Conservation (phyloP, 2,113 vertebrate species). For the Coreoperca whiteheadi region DNA sequence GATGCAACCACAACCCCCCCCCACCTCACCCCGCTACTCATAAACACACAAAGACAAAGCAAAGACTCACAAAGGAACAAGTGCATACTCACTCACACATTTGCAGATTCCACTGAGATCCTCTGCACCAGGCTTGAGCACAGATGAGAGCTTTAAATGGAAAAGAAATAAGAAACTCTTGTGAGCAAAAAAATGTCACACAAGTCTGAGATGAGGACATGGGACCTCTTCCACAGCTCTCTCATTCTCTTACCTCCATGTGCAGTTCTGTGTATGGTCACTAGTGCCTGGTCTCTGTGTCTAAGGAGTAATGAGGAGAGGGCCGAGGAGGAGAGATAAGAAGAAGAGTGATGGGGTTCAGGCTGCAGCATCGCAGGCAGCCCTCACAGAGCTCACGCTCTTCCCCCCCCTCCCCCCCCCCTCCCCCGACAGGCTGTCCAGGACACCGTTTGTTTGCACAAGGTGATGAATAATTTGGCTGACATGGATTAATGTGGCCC, state of each 20-base stretch:
- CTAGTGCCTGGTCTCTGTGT: conserved; percentile 50
- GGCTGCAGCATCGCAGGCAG: conserved; percentile 72
- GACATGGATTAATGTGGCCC: conserved; percentile 85
- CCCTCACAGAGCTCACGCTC: conserved; percentile 69
- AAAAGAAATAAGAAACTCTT: conserved; percentile 17
- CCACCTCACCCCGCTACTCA: conserved; percentile 40
- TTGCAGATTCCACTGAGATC: conserved; percentile 38
- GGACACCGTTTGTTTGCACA: conserved; percentile 84
- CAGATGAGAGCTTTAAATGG: conserved; percentile 35
- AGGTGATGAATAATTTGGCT: conserved; percentile 89
- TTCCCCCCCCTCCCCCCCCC: conserved; percentile 41
- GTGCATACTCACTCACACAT: conserved; percentile 25
- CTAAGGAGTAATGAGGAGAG: conserved; percentile 77
- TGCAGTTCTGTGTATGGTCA: conserved; percentile 52
- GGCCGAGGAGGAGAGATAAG: conserved; percentile 79
- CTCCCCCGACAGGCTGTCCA: conserved; percentile 65
- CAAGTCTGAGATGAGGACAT: conserved; percentile 65
- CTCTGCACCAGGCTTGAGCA: conserved; percentile 13
- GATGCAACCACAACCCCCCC: conserved; percentile 44
- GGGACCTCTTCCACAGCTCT: conserved; percentile 53
- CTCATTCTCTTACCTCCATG: conserved; percentile 44
- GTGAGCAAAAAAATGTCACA: conserved; percentile 35
- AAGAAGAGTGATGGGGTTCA: conserved; percentile 83
- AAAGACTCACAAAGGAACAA: conserved; percentile 32
- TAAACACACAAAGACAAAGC: conserved; percentile 65